Conservation (phyloP, 2,113 vertebrate genomes). For the Ictalurus furcatus region DNA sequence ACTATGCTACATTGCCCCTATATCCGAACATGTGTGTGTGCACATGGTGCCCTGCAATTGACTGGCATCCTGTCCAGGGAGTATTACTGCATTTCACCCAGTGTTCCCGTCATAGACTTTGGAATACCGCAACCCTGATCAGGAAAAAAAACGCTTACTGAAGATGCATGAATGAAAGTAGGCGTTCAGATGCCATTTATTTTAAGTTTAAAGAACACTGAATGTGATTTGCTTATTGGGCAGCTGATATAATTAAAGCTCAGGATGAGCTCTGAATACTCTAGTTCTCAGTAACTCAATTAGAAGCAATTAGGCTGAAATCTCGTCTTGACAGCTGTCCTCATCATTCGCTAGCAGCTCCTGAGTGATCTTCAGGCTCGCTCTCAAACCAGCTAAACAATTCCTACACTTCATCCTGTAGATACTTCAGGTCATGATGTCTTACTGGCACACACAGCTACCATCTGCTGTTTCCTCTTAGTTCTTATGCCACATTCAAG, state of each 20-base stretch:
- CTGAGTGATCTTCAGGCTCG: not conserved
- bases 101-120: not conserved
- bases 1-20: not conserved
- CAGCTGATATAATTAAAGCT: not conserved
- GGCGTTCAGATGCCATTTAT: not conserved
- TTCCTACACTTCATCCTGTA: constrained; percentile 48
- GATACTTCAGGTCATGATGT: constrained; percentile 34
- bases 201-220: not conserved
- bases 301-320: constrained; percentile 27
- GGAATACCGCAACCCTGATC: not conserved
- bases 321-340: constrained; percentile 22
- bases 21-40: not conserved
- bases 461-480: constrained; percentile 52
- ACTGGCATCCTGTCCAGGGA: not conserved
- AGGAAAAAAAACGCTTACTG: not conserved
- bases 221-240: constrained; percentile 1
- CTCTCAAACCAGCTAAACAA: constrained; percentile 32
- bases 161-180: not conserved
- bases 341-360: not conserved
- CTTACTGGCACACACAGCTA: constrained; percentile 52
- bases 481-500: constrained; percentile 34
- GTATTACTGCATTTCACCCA: not conserved
- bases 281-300: constrained; percentile 14
- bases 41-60: not conserved
- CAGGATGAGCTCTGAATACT: not conserved